These are phyloP conservation scores for Henricia sp. DNA, from an alignment of 53 echinoderm and acorn worm genomes.

Conservation along the genomic window DNA sequence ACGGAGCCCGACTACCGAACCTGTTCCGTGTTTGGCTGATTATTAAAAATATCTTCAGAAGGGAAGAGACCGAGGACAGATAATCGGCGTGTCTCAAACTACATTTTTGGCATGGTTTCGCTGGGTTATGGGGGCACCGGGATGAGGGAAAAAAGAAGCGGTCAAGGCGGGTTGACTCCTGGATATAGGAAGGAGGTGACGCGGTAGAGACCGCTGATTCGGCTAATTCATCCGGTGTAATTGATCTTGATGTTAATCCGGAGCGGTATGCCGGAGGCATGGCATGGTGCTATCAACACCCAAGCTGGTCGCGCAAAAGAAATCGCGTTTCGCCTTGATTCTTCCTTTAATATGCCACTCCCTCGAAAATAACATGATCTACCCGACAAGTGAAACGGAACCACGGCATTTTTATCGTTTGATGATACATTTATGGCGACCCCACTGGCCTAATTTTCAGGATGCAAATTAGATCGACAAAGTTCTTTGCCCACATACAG, in stretches of 20 bases:
- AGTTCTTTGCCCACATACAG: background rate
- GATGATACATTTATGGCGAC: slow-evolving; percentile 14
- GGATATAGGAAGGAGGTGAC: background rate
- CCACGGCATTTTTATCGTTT: slow-evolving; percentile 7
- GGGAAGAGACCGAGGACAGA: too few relatives aligned
- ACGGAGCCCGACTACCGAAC: too few relatives aligned
- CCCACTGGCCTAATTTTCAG: background rate
- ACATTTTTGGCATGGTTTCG: too few relatives aligned
- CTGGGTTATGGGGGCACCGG: too few relatives aligned
- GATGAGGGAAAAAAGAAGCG: too few relatives aligned
- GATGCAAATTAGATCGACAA: background rate
- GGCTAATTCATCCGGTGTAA: background rate
- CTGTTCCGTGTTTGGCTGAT: too few relatives aligned
- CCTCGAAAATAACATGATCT: background rate
- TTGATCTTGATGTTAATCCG: background rate
- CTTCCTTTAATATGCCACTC: background rate
- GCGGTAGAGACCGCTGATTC: background rate
- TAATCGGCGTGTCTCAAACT: too few relatives aligned
- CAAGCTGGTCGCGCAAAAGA: background rate
- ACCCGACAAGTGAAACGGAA: background rate
- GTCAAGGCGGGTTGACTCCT: too few relatives aligned
- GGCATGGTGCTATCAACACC: slow-evolving; percentile 11
- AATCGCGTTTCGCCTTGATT: background rate
- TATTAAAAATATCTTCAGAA: too few relatives aligned
- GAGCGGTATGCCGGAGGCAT: slow-evolving; percentile 7